Conservation (phyloP, 2,888 invertebrate species). For the Cerastoderma edule region DNA sequence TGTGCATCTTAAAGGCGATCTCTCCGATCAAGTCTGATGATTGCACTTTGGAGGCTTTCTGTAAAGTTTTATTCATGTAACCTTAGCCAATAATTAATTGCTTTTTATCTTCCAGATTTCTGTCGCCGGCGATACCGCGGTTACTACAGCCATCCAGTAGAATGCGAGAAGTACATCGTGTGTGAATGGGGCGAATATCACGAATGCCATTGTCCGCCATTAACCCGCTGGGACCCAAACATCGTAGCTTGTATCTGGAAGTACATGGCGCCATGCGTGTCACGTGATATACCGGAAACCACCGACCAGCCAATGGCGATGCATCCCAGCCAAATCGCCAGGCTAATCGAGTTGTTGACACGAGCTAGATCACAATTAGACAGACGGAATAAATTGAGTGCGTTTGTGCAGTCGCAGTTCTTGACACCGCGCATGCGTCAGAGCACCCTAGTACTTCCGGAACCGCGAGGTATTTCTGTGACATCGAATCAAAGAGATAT, state of each 20-base stretch:
- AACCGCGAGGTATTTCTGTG: not conserved
- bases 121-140: conserved; percentile 42
- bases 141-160: conserved; percentile 35
- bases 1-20: no score
- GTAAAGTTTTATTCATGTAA: no score
- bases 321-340: conserved; percentile 10
- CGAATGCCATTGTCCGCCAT: conserved; percentile 41
- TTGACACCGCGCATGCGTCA: not conserved
- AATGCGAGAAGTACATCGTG: conserved; percentile 42
- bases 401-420: not conserved
- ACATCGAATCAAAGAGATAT: not conserved
- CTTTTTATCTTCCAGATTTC: no score
- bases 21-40: no score
- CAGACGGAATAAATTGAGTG: not conserved
- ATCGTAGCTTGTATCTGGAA: conserved; percentile 44
- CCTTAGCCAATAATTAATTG: no score
- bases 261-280: conserved; percentile 28
- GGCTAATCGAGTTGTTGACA: conserved; percentile 8
- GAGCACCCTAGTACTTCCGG: not conserved
- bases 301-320: not conserved
- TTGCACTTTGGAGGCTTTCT: no score
- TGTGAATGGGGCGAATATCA: conserved; percentile 50
- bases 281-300: not conserved
- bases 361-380: not conserved
- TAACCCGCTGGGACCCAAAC: conserved; percentile 39